phyloP scores from a whole-genome alignment of 1,140 invertebrate species.

The Paralvinella palmiformis region DNA sequence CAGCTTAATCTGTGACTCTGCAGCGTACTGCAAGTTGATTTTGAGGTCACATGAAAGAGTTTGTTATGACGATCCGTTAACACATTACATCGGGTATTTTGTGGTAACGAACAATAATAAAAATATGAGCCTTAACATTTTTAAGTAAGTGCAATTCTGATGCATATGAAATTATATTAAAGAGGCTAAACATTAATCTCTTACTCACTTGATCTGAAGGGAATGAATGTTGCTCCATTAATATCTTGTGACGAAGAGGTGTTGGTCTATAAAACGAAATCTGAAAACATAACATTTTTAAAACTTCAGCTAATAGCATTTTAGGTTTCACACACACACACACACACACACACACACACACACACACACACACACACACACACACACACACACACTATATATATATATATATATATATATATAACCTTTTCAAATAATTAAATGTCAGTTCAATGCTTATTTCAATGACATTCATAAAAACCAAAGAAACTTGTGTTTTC shows the following conservation, averaged over 20 bases:
- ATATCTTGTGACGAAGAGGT: slow-evolving; percentile 54
- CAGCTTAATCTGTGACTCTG: slow-evolving; percentile 56
- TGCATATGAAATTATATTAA: background rate
- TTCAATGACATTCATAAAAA: too few species aligned
- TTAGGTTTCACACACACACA: background rate
- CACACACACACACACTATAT: background rate
- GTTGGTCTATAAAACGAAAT: slow-evolving; percentile 58
- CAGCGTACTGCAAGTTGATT: slow-evolving; percentile 53
- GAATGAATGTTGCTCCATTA: slow-evolving; percentile 59
- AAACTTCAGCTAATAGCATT: background rate
- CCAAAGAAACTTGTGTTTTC: too few species aligned
- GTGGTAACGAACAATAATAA: background rate
- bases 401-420: background rate
- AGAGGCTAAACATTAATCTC: background rate
- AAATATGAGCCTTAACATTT: background rate
- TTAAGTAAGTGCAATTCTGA: background rate
- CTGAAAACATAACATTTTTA: slow-evolving; percentile 29
- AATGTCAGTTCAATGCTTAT: slow-evolving; percentile 5
- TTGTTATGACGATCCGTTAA: background rate
- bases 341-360: background rate
- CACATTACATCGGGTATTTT: background rate
- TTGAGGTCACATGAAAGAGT: background rate
- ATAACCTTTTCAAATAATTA: background rate
- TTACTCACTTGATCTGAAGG: slow-evolving; percentile 58
- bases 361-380: background rate